Conservation (phyloP, 2,113 vertebrate genomes). For the Dromas ardeola region DNA sequence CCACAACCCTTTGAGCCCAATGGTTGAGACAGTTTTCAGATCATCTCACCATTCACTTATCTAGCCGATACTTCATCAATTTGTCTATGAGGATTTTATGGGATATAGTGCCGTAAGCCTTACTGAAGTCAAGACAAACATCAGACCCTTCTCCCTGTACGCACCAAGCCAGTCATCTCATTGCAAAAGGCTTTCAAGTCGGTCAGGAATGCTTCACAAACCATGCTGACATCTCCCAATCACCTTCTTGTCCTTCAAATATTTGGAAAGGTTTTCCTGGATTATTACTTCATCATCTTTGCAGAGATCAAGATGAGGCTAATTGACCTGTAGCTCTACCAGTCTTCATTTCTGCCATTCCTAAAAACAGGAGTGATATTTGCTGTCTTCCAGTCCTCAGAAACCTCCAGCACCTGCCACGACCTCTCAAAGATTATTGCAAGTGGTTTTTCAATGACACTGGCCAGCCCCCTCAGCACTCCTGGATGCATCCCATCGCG, state of each 20-base stretch:
- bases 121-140: not conserved
- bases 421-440: not conserved
- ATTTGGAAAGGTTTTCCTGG: not conserved
- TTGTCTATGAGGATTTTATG: not conserved
- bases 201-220: not conserved
- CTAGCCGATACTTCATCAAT: not conserved
- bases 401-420: not conserved
- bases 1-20: not conserved
- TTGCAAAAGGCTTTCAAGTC: not conserved
- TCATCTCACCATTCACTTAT: not conserved
- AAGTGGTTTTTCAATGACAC: not conserved
- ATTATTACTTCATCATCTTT: not conserved
- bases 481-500: not conserved
- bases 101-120: not conserved
- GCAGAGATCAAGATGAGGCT: not conserved
- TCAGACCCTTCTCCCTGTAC: not conserved
- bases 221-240: not conserved
- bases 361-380: not conserved
- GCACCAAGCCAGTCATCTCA: not conserved
- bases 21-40: not conserved
- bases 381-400: not conserved
- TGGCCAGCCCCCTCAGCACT: not conserved
- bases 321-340: not conserved
- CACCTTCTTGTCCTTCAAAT: not conserved
- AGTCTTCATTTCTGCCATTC: not conserved